phyloP scores from a whole-genome alignment of 2,113 vertebrate species.

The Bambusicola thoracicus region DNA sequence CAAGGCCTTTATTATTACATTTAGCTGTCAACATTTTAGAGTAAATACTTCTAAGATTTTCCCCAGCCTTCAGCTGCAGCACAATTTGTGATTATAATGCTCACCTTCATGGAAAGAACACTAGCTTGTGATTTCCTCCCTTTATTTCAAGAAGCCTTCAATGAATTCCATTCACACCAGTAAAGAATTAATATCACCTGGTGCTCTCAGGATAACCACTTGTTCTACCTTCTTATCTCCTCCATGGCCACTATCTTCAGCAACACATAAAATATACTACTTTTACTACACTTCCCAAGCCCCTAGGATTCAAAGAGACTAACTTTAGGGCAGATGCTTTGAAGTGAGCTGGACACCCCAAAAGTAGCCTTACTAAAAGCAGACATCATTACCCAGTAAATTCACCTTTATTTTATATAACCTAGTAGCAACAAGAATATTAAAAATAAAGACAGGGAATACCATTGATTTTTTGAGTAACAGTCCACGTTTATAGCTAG shows the following conservation, averaged over 20 bases:
- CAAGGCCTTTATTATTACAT: background rate
- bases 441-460: background rate
- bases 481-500: background rate
- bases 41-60: background rate
- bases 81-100: background rate
- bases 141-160: background rate
- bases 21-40: background rate
- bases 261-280: accelerated
- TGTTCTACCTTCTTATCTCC: background rate
- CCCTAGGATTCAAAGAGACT: no score
- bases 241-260: background rate
- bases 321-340: background rate
- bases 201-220: background rate
- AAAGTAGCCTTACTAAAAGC: background rate
- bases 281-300: background rate
- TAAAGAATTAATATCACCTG: background rate
- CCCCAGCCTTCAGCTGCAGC: background rate
- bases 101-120: background rate
- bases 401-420: background rate
- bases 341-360: background rate
- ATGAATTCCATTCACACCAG: accelerated
- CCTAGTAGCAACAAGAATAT: background rate
- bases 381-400: background rate
- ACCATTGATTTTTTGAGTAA: background rate
- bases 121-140: no score